phyloP scores from a whole-genome alignment of 2,113 vertebrate species.

The Hystrix brachyura region DNA sequence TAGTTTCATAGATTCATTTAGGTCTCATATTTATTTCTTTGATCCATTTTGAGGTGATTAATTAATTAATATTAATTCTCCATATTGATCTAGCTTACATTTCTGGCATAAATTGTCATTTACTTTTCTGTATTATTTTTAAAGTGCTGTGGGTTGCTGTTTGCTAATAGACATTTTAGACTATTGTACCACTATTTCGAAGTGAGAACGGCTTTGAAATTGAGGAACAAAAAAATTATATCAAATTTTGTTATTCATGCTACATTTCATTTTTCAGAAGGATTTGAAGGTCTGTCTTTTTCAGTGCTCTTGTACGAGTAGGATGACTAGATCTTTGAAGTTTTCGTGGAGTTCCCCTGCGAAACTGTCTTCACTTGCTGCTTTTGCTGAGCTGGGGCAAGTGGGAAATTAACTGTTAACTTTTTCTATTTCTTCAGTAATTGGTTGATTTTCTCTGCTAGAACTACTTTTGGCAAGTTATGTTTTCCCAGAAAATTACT shows the following conservation, averaged over 20 bases:
- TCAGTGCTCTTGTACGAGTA: neutral
- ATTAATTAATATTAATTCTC: neutral
- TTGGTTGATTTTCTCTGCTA: neutral
- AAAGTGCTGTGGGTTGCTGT: neutral
- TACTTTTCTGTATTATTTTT: neutral
- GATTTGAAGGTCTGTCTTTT: neutral
- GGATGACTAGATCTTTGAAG: neutral
- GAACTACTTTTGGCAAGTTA: neutral
- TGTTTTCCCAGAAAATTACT: neutral
- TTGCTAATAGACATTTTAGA: neutral
- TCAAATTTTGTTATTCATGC: neutral
- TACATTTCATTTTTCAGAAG: neutral
- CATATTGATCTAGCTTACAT: neutral
- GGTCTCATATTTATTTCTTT: neutral
- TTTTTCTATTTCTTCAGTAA: neutral
- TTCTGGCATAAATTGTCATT: neutral
- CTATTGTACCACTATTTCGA: neutral
- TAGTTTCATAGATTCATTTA: neutral
- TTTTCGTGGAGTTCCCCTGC: neutral
- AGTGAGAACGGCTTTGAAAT: neutral
- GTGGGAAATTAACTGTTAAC: neutral
- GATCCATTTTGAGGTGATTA: neutral
- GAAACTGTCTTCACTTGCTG: neutral
- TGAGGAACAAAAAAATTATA: neutral
- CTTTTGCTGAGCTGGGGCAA: neutral